Base-by-base conservation (phyloP, 2,888 invertebrate species). In the Pediacus dermestoides region DNA sequence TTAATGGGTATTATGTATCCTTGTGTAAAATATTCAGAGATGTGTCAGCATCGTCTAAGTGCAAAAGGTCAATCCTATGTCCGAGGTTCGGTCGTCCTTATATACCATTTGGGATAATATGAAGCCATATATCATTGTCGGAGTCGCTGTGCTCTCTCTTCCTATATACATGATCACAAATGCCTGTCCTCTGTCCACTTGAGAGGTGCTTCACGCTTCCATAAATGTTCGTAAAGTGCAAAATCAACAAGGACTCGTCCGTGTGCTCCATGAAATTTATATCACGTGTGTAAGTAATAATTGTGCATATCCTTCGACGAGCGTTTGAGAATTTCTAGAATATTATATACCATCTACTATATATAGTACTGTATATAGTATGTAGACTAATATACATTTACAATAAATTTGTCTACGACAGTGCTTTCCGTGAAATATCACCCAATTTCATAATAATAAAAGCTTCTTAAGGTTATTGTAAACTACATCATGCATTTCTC, bases 201-300 rank as follows among this genome's bases (percentile, higher is more conserved):
- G 39, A 50, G 42, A 41, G 46, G 42, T 48, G 37, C 52, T 50
- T 52, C 46, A 50, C 46, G 42, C 47, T 42, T 46, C 48, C 48
- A 53, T 53, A 54, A 53, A 53, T 52, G 53, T 50, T 52, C 43
- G 47, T 35, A 46, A 53, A 50, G 50, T 54, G 52, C 49, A 52
- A 44, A 54, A 54, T 54, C 52, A 52, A 50, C 53, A 48, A 35
- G 39, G 47, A 44, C 39, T 16, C 34, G n/a, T 16, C 31, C 37
- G 36, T 30, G 38, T 35, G 32, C 27, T 32, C 31, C 16, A 30
- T 35, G 37, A 44, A 46, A 46, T 46, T 44, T 44, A 46, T 46
- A 33, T 34, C 28, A 30, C 26, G 39, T 27, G 11, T n/a, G n/a
- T n/a, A n/a, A n/a, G 28, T 14, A 31, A 16, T 25, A 35, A 30